phyloP scores from a whole-genome alignment of 2,888 invertebrate genomes.

The Caenorhabditis becei region DNA sequence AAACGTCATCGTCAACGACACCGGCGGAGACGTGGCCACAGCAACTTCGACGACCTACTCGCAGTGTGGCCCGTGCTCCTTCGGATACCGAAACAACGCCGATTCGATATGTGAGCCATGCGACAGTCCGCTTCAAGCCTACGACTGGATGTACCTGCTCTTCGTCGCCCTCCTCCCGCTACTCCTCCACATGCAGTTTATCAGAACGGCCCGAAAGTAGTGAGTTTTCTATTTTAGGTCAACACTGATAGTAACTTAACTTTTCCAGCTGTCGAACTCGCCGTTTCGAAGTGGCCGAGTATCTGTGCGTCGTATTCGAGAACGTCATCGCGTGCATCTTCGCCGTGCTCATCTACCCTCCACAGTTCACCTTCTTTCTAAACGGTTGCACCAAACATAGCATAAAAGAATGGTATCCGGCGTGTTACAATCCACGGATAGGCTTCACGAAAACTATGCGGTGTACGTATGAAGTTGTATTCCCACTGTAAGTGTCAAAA shows the following conservation, averaged over 20 bases:
- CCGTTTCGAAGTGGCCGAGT: conserved; percentile 57
- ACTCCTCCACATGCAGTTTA: conserved; percentile 93
- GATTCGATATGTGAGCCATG: conserved; percentile 69
- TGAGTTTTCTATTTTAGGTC: conserved; percentile 16
- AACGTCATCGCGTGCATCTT: conserved; percentile 88
- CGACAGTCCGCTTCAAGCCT: conserved; percentile 64
- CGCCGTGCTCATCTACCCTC: conserved; percentile 90
- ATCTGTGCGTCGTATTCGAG: conserved; percentile 88
- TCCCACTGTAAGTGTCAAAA: conserved; percentile 90
- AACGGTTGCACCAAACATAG: conserved; percentile 83
- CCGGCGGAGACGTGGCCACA: conserved; percentile 24
- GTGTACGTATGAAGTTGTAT: conserved; percentile 98
- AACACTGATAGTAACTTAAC: no score
- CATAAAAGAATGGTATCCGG: conserved; percentile 94
- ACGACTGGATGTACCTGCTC: conserved; percentile 85
- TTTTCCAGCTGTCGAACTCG: conserved; percentile 57
- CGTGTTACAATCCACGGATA: conserved; percentile 94
- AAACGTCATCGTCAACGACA: conserved; percentile 35
- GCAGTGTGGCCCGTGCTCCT: conserved; percentile 71
- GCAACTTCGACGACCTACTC: conserved; percentile 24
- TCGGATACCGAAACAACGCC: conserved; percentile 68
- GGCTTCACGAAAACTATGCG: conserved; percentile 91
- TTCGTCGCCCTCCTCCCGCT: conserved; percentile 94
- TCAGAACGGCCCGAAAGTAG: conserved; percentile 83
- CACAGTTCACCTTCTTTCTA: conserved; percentile 89